A percentile compares a stretch with the other conserved stretches of the same genome.
Conservation (phyloP, 2,797 vertebrate species). For the Eremophila alpestris region DNA sequence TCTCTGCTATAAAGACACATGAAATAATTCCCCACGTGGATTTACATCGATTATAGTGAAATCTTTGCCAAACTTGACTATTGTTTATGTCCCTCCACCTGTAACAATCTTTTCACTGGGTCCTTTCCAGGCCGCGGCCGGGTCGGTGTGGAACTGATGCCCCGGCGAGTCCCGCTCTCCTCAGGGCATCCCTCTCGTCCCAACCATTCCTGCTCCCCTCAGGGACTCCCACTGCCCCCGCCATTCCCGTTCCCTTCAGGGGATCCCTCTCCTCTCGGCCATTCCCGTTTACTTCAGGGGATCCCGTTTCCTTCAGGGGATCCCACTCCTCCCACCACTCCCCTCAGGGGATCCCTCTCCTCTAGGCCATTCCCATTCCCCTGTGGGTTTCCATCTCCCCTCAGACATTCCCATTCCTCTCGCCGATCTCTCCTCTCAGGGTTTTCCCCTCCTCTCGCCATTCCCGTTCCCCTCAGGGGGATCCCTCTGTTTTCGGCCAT, state of each 20-base stretch:
- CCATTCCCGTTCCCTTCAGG: not conserved
- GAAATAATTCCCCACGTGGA: fast-evolving
- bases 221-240: fast-evolving
- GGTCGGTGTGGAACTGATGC: not conserved
- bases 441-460: no score
- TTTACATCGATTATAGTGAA: fast-evolving
- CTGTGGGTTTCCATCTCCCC: no score
- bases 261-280: fast-evolving
- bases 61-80: not conserved
- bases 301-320: not conserved
- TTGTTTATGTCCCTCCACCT: not conserved
- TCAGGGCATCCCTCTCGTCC: no score
- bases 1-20: fast-evolving
- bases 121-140: no score
- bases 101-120: fast-evolving
- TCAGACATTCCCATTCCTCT: no score
- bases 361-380: no score
- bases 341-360: not conserved
- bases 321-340: not conserved
- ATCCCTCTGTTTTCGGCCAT: fast-evolving
- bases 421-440: no score
- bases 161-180: not conserved
- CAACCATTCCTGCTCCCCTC: not conserved
- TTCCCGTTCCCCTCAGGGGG: not conserved
- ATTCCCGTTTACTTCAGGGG: not conserved